Evolutionary conservation across 2,113 vertebrate genomes (phyloP).

Genomic region (Microcebus griseorufus): DNA sequence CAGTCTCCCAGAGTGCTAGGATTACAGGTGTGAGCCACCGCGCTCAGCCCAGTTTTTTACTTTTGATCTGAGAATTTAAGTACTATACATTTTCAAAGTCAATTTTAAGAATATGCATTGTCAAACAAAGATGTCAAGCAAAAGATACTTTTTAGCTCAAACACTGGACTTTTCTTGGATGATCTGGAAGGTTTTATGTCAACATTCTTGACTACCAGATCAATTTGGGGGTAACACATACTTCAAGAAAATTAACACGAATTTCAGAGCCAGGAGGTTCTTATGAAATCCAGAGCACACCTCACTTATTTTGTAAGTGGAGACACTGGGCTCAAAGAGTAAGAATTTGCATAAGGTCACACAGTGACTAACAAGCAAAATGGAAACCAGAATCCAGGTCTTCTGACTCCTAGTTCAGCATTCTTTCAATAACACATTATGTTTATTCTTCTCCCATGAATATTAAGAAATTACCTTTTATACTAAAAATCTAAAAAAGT

Average conservation of each 20-base stretch:
- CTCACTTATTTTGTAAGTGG: background rate
- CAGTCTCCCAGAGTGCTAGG: no score
- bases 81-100: background rate
- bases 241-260: background rate
- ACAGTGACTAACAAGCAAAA: background rate
- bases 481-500: slow-evolving; percentile 3
- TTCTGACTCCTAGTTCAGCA: background rate
- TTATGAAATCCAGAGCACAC: background rate
- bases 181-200: background rate
- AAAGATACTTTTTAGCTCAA: slow-evolving; percentile 1
- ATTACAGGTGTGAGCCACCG: no score
- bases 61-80: background rate
- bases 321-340: background rate
- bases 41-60: background rate
- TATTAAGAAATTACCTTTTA: background rate
- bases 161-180: background rate
- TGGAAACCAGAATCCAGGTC: background rate
- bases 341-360: background rate
- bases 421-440: background rate
- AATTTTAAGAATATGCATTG: background rate
- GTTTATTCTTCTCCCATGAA: background rate
- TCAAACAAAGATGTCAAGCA: background rate
- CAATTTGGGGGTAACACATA: background rate
- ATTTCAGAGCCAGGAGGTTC: background rate
- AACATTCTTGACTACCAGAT: background rate